Base-by-base conservation (phyloP, 2,888 invertebrate genomes). In the Aproaerema taeniolella region DNA sequence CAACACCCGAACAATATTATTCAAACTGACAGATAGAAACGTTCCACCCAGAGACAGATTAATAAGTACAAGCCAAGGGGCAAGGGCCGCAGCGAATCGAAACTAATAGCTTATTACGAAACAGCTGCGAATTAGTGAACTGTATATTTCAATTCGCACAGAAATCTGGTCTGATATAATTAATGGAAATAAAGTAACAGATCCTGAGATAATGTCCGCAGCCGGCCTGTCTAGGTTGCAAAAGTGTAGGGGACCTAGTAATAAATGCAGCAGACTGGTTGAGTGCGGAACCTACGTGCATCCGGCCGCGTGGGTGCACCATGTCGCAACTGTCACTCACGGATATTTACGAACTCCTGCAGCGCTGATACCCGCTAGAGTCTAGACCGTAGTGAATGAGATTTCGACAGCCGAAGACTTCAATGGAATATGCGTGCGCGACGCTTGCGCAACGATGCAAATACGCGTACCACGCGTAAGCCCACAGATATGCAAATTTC, bases 171-270 rank as follows among this genome's bases (percentile, higher is more conserved):
- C 65, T 73, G 66, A 75, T 73, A 77, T 78, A 81, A 82, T 82
- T 78, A 82, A 83, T 80, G 76, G 72, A 72, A 78, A 80, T 81
- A 80, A 80, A 77, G 71, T 73, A 70, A 70, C 69, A 72, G 81
- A 80, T 80, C 64, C 55, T 53, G 56, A 70, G 78, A 79, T 81
- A 80, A 68, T 59, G 66, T 63, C 67, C 63, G 73, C 65, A 68
- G 76, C 68, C 79, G 79, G 75, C 74, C 73, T 66, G 83, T 82
- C 83, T 83, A 73, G 45, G 64, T 85, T 82, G 81, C 81, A 76
- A 83, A 82, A 82, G 76, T 70, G 61, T 55, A 49, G 47, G 46
- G 49, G 52, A 52, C 50, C 48, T 52, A 53, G 54, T 58, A 63
- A 61, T 61, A 61, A 66, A 68, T 64, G 61, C 57, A 50, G 53